These are phyloP conservation scores for Chrysomallon squamiferum DNA, from an alignment of 1,140 invertebrate species.

Conservation along the genomic window DNA sequence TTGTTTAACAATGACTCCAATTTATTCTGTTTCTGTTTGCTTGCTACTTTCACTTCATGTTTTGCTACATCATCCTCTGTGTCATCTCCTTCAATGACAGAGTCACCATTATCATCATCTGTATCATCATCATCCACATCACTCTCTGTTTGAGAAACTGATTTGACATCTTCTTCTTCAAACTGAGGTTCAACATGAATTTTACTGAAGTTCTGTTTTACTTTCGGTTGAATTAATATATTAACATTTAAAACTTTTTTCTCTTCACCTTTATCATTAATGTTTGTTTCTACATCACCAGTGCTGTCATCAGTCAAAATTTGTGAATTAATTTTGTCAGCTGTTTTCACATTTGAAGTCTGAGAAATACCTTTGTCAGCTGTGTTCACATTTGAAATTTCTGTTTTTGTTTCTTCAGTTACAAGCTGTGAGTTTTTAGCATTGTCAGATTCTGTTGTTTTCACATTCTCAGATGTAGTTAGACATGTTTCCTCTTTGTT, in stretches of 20 bases:
- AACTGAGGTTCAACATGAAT: conserved; percentile 50
- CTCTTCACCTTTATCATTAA: no score
- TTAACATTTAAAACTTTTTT: neutral
- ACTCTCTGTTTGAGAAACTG: conserved; percentile 11
- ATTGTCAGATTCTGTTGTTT: neutral
- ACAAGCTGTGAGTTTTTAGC: no score
- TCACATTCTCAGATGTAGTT: neutral
- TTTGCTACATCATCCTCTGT: conserved; percentile 17
- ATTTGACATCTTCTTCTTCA: conserved; percentile 40
- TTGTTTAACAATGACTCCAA: neutral
- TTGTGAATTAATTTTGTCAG: no score
- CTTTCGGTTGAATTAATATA: conserved; percentile 14
- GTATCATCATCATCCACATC: conserved; percentile 26
- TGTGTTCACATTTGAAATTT: no score
- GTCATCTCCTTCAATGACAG: conserved; percentile 18
- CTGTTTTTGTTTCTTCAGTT: no score
- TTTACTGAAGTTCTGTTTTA: conserved; percentile 45
- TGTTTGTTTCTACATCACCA: no score
- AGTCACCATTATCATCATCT: conserved; percentile 31
- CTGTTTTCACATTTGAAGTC: no score
- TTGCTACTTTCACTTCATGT: no score
- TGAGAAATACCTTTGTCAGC: no score
- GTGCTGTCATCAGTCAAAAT: no score
- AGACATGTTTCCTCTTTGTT: conserved; percentile 1
- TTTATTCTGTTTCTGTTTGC: neutral